These are phyloP conservation scores for Alcis repandata DNA, from an alignment of 2,888 invertebrate genomes.

Conservation along the genomic window DNA sequence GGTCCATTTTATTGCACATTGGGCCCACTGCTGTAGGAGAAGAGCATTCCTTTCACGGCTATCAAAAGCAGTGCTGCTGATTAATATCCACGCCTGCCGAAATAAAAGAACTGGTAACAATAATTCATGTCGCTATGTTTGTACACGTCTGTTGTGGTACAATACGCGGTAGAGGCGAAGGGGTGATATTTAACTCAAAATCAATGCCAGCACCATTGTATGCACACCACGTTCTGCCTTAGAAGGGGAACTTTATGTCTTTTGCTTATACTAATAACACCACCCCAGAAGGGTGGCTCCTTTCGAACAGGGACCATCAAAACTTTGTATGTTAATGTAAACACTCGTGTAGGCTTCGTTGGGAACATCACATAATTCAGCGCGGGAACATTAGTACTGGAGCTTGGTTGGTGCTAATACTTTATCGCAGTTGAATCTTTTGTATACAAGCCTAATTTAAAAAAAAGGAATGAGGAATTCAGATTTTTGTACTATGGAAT, in stretches of 20 bases:
- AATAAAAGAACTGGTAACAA: conserved; percentile 75
- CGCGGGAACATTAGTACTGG: conserved; percentile 52
- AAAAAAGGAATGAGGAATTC: too few relatives aligned
- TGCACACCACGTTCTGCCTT: conserved; percentile 75
- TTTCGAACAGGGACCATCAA: conserved; percentile 70
- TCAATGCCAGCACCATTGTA: conserved; percentile 82
- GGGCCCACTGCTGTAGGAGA: neutral
- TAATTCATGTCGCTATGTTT: conserved; percentile 79
- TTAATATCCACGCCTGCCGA: conserved; percentile 65
- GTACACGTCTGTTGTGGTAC: conserved; percentile 65
- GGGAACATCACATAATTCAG: conserved; percentile 73
- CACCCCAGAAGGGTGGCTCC: conserved; percentile 77
- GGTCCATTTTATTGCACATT: neutral
- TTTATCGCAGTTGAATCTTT: neutral
- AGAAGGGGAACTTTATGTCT: conserved; percentile 76
- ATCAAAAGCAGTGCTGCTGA: conserved; percentile 54
- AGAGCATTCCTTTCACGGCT: conserved; percentile 44
- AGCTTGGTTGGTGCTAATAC: neutral
- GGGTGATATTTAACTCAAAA: conserved; percentile 83
- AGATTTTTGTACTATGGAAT: too few relatives aligned
- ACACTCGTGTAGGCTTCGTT: conserved; percentile 78
- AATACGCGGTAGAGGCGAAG: conserved; percentile 67
- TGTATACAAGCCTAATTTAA: too few relatives aligned
- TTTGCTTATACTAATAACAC: conserved; percentile 84
- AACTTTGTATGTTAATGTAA: conserved; percentile 83